Base-by-base conservation (phyloP, 2,888 invertebrate genomes). In the Zaprionus obscuricornis region DNA sequence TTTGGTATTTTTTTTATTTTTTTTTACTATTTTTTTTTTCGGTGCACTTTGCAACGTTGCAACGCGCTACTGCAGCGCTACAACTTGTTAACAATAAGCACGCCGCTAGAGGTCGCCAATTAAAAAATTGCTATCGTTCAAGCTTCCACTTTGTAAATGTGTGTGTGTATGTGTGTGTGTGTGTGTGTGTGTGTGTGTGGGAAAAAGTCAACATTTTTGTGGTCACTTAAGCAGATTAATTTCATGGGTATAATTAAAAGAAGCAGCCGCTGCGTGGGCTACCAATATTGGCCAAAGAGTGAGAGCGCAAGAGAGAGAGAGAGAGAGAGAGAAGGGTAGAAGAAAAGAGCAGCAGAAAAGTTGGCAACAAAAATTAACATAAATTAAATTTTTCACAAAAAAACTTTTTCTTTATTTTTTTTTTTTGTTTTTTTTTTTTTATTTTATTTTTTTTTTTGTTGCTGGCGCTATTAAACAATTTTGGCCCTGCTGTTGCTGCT, bases 141-240 rank as follows among this genome's bases (percentile, higher is more conserved):
- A 31, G 6, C 36, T 10, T 13, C 8, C 17, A n/a, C 8, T 6
- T 10, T 10, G 3, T 29, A 11, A 4, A 13, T 33, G n/a, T n/a
- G n/a, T n/a, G n/a, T 24, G 34, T 14, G 14, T 34, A 2, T 2
- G 34, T 34, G 8, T 34, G 34, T 11, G 34, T n/a, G n/a, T 33
- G 6, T 29, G 46, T 22, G 22, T 29, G 58, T 37, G 40, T 45
- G 31, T 34, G 60, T 40, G 60, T 59, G 63, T 51, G 49, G 14
- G 55, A 24, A 33, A 70, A 70, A 84, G 81, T 81, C 84, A 77
- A 84, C 81, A 82, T 84, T 84, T 84, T 84, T 82, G 84, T 84
- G 81, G 81, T 75, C 81, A 84, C 81, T 82, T 82, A 82, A 82
- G 81, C 84, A 84, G 81, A 82, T 82, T 82, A 82, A 82, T 84